A percentile compares a stretch with the other conserved stretches of the same genome.
These are phyloP conservation scores for Acanthurus lineatus DNA, from an alignment of 2,797 vertebrate species.

Conservation along the genomic window DNA sequence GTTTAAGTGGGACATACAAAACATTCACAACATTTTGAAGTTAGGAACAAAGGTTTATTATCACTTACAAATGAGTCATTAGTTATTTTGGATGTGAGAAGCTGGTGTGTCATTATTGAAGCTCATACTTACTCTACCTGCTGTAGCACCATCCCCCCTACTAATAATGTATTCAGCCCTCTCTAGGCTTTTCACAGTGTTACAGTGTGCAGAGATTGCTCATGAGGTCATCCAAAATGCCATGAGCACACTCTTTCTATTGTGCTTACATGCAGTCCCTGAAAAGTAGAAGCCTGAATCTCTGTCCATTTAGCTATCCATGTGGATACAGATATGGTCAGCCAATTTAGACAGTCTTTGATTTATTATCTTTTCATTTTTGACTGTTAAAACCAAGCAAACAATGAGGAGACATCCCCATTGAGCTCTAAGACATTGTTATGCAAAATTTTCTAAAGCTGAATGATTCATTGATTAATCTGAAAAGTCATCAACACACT, in stretches of 20 bases:
- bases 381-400: neutral
- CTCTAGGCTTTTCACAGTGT: constrained; percentile 5
- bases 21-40: neutral
- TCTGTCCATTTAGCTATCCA: constrained; percentile 21
- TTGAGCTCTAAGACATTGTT: neutral
- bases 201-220: constrained; percentile 27
- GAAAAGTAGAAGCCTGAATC: constrained; percentile 26
- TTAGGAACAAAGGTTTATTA: neutral
- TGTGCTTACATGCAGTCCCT: neutral
- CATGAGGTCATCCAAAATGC: constrained; percentile 34
- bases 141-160: constrained; percentile 29
- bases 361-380: constrained; percentile 13
- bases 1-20: neutral
- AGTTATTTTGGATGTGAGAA: constrained; percentile 15
- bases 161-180: constrained; percentile 2
- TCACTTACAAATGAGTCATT: constrained; percentile 18
- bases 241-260: neutral
- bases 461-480: neutral
- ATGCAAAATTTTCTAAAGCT: neutral
- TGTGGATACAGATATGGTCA: constrained; percentile 5
- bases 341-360: constrained; percentile 14
- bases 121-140: neutral
- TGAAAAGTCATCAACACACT: neutral
- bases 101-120: constrained; percentile 29
- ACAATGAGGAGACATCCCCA: neutral